Evolutionary conservation across 1,140 invertebrate species (phyloP).

Genomic region (Antheraea pernyi): DNA sequence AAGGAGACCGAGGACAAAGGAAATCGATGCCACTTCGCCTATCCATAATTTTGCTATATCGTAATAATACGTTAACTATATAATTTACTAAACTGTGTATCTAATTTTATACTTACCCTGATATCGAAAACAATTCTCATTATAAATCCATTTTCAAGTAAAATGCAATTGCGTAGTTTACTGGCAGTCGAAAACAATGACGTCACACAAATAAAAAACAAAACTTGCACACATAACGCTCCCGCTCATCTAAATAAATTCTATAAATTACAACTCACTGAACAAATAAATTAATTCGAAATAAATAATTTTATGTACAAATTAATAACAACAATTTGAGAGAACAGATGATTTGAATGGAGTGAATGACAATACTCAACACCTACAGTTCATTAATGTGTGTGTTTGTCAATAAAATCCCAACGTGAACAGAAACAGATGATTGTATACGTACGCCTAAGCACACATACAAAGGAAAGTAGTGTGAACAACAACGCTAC

Average conservation of each 20-base stretch:
- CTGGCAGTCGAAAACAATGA: constrained; percentile 77
- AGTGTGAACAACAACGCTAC: constrained; percentile 17
- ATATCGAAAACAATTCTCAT: constrained; percentile 73
- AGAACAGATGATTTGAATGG: constrained; percentile 71
- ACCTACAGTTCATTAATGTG: constrained; percentile 40
- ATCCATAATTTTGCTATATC: constrained; percentile 15
- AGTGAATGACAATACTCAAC: constrained; percentile 60
- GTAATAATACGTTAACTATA: not conserved
- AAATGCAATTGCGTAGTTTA: constrained; percentile 78
- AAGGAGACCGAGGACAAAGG: constrained; percentile 70
- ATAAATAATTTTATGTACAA: constrained; percentile 62
- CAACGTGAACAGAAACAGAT: constrained; percentile 1
- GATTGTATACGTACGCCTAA: not conserved
- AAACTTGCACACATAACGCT: constrained; percentile 46
- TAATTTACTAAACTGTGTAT: not conserved
- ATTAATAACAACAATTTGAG: constrained; percentile 65
- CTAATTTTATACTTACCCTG: constrained; percentile 50
- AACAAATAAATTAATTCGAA: constrained; percentile 52
- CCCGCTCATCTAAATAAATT: constrained; percentile 37
- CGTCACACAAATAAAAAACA: constrained; percentile 71
- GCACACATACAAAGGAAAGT: constrained; percentile 14
- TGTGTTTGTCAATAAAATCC: constrained; percentile 38
- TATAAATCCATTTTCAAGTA: constrained; percentile 73
- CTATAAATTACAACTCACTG: constrained; percentile 38
- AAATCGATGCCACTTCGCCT: constrained; percentile 64